Evolutionary conservation across 2,797 vertebrate species (phyloP), one percentile per base, ranked within the genome.

Genomic region (Manis crassicaudata): DNA sequence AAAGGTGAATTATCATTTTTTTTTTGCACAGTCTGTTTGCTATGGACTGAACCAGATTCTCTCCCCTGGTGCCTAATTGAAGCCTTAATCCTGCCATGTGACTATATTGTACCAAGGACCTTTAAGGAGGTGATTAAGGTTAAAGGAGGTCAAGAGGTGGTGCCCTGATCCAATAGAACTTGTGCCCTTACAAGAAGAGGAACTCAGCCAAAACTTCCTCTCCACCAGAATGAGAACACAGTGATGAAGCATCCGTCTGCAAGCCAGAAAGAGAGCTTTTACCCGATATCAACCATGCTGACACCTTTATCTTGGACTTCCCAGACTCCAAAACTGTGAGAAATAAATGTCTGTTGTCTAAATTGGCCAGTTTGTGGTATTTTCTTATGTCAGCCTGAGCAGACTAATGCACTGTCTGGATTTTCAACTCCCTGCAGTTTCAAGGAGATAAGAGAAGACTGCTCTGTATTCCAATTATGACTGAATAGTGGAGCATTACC

Each of bases 311-410:
- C 14, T 88, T 88, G 21, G 9, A 25, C 35, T n/a, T 65, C 2
- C 18, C 8, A 60, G 23, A 2, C 50, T 32, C 65, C 3, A 75
- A 16, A 80, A 27, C 3, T 21, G 6, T 0, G 5, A 63, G 40
- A 76, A 87, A 72, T 54, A 62, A 25, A 63, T 75, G 54, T 60
- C n/a, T 62, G 7, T 54, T 67, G 27, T 54, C 43, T 84, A 58
- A 82, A 13, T 0, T 2, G 5, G 7, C 6, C 40, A 20, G 27
- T 27, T 3, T 79, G 11, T 16, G 1, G 3, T 25, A 17, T 35
- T 68, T 67, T 92, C 16, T 29, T 20, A 68, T 25, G n/a, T 0
- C 27, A 65, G 3, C 16, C 9, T 70, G 12, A n/a, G 25, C 5
- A 68, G 27, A 80, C 2, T 88, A 52, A 56, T 16, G 54, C 0